Base-by-base conservation (phyloP, 1,140 invertebrate species). In the Euwallacea similis region DNA sequence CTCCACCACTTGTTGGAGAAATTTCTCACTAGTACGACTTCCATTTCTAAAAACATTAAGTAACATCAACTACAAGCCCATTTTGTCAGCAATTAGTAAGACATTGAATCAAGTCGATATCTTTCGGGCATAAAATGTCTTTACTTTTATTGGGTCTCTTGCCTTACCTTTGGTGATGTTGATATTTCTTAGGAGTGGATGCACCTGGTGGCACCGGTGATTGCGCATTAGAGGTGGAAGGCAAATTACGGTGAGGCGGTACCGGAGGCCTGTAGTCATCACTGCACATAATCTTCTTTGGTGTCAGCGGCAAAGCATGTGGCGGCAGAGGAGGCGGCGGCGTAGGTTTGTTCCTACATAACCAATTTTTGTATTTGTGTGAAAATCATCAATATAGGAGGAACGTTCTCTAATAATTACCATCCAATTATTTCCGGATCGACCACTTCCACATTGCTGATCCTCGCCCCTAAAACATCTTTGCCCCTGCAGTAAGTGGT, bases 231-330 rank as follows among this genome's bases (percentile, higher is more conserved):
- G 73, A 72, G 74, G 67, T 74, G 59, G 70, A 77, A 80, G 73
- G 75, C 78, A 68, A 76, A 81, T 91, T 92, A 59, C 93, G 85
- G 78, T 95, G 93, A 0, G 93, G 93, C 9, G 93, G 93, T 42
- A 95, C 91, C 2, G 93, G 93, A 0, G 93, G 93, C 69, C 90
- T 88, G 79, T 94, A 93, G 64, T 92, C 90, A 67, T 87, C 86
- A 16, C 64, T 63, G 21, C 21, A 33, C n/a, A 13, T n/a, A 13
- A 58, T 7, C 41, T 54, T 61, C 15, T 72, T 67, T 11, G 63
- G 33, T 74, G 70, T 58, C 46, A 65, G 43, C 65, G 79, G 79
- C 55, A 76, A 66, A 9, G 82, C 85, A 71, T 87, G 88, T 1
- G 86, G 85, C 13, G 85, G 88, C 44, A 87, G 74, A 16, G 86